phyloP scores from a whole-genome alignment of 2,888 invertebrate genomes.

The Caenorhabditis sulstoni region DNA sequence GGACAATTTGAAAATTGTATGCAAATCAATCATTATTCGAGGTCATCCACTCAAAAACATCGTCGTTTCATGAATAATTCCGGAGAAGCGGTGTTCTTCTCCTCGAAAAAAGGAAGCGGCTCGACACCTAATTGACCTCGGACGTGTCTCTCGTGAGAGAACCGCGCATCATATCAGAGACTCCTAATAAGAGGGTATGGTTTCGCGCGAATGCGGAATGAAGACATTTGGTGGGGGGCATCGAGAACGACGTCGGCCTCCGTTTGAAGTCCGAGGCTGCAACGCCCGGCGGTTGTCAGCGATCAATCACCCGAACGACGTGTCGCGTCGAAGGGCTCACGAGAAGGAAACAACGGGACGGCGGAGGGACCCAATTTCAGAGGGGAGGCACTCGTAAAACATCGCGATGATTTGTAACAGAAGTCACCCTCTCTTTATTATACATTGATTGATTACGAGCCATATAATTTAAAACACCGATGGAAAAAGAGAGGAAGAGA shows the following conservation, averaged over 20 bases:
- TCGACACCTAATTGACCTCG: conserved; percentile 48
- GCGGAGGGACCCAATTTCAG: background rate
- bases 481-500: conserved; percentile 2
- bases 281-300: conserved; percentile 27
- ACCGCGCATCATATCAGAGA: conserved; percentile 37
- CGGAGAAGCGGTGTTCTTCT: conserved; percentile 5
- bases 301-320: conserved; percentile 37
- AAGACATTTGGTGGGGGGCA: conserved; percentile 33
- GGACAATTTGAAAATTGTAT: conserved; percentile 40
- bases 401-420: conserved; percentile 15
- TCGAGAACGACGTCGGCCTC: conserved; percentile 3
- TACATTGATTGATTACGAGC: conserved; percentile 31
- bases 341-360: conserved; percentile 7
- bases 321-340: background rate
- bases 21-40: conserved; percentile 42
- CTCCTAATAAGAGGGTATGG: conserved; percentile 44
- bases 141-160: background rate
- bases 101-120: background rate
- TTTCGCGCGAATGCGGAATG: conserved; percentile 47
- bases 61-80: conserved; percentile 32
- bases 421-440: conserved; percentile 21
- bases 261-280: conserved; percentile 26
- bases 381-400: conserved; percentile 4
- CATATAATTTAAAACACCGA: conserved; percentile 19
- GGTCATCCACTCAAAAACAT: conserved; percentile 9